Base-by-base conservation (phyloP, 2,888 invertebrate species). In the Polydrusus tereticollis region DNA sequence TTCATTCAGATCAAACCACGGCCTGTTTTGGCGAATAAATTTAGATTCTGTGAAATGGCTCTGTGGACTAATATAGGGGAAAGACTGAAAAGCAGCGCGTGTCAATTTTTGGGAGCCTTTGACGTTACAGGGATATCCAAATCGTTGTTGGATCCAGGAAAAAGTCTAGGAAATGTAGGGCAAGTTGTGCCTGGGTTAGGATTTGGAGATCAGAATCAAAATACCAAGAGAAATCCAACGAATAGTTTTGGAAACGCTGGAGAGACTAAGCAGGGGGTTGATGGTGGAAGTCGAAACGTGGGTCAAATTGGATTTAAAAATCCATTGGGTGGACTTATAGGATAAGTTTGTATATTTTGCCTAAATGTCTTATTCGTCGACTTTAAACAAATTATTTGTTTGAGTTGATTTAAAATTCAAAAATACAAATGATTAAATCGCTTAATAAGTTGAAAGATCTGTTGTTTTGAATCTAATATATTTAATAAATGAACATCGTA, bases 21-120 rank as follows among this genome's bases (percentile, higher is more conserved):
- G 59, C 85, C 89, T 12, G 84, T 85, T 72, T 64, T 87, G 0
- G 82, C 83, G 2, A 85, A 86, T 26, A 86, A 87, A 79, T 89
- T 88, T 85, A 77, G 90, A 78, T 90, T 88, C 79, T 92, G 92
- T 79, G 89, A 92, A 83, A 91, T 92, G 87, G 92, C 89, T 5
- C 81, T 92, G 6, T 92, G 92, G 92, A 88, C 90, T 2, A 90
- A 90, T 72, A 86, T 90, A 67, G 87, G 85, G 0, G 88, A 91
- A 66, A 84, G 90, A 74, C 80, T 92, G 18, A 86, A 88, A 67
- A 89, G 88, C 23, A 80, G 86, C 0, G 79, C 88, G 1, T 92
- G 92, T 78, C 82, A 82, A 36, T 82, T 86, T 50, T 78, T 85
- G 52, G 79, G 82, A 29, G 69, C 64, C 1, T 20, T 70, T 12